These are phyloP conservation scores for Nothoprocta pentlandii DNA, from an alignment of 2,113 vertebrate species.

Conservation along the genomic window DNA sequence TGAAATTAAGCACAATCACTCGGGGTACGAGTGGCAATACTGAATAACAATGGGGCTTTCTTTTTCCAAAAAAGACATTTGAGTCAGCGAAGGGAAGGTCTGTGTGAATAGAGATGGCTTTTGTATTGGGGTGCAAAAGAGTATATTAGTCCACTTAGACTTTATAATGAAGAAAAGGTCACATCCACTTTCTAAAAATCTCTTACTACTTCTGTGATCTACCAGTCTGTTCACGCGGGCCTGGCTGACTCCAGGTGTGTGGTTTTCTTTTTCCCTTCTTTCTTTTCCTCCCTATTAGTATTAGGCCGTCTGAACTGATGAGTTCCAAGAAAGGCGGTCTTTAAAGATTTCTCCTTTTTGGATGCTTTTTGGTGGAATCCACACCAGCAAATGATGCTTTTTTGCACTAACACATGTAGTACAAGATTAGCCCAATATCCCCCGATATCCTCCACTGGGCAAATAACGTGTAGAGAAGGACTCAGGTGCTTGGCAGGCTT, in stretches of 20 bases:
- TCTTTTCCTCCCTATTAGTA: accelerated
- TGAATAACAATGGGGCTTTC: background rate
- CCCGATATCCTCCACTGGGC: accelerated
- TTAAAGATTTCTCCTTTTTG: accelerated
- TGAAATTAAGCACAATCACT: background rate
- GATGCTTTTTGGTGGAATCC: background rate
- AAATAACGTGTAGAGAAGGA: accelerated
- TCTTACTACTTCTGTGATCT: accelerated
- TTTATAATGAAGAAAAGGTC: background rate
- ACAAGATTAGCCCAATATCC: background rate
- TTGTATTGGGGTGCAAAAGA: background rate
- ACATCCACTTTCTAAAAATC: background rate
- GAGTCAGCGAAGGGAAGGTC: background rate
- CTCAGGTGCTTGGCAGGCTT: background rate
- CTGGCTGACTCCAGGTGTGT: background rate
- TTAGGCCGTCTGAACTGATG: accelerated
- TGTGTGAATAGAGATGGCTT: background rate
- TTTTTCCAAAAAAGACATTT: background rate
- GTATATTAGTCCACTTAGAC: background rate
- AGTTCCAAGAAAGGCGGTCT: accelerated
- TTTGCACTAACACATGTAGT: accelerated
- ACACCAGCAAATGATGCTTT: background rate
- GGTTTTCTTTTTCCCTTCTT: no score
- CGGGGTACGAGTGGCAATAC: no score
- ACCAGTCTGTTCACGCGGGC: accelerated